A percentile compares a stretch with the other conserved stretches of the same genome.
Evolutionary conservation across 1,140 invertebrate species (phyloP).

Genomic region (Triops cancriformis): DNA sequence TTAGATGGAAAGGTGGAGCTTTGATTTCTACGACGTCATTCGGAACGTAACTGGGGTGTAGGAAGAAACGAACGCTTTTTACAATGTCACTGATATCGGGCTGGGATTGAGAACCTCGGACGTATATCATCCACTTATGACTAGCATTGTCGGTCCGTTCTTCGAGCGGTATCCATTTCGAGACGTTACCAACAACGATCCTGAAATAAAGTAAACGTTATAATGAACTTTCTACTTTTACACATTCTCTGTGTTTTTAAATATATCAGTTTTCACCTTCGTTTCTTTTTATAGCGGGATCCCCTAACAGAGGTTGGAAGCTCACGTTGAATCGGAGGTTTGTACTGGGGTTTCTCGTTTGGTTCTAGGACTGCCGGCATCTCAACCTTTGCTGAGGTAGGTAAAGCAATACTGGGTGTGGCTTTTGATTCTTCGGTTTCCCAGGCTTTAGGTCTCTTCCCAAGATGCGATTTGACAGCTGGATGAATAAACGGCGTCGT

Average conservation of each 20-base stretch:
- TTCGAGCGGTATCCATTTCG: slow-evolving; percentile 65
- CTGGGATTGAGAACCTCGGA: slow-evolving; percentile 54
- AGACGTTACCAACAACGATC: slow-evolving; percentile 71
- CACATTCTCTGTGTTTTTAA: slow-evolving; percentile 30
- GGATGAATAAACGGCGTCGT: slow-evolving; percentile 31
- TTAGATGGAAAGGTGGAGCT: slow-evolving; percentile 70
- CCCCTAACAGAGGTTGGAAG: slow-evolving; percentile 20
- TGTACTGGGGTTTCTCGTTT: slow-evolving; percentile 37
- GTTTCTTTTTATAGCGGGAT: slow-evolving; percentile 25
- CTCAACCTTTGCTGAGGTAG: background rate
- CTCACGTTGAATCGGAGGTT: slow-evolving; percentile 29
- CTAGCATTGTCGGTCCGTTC: slow-evolving; percentile 58
- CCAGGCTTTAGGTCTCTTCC: slow-evolving; percentile 18
- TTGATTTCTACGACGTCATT: slow-evolving; percentile 71
- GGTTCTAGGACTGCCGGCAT: slow-evolving; percentile 32
- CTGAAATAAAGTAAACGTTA: slow-evolving; percentile 35
- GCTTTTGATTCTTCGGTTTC: slow-evolving; percentile 15
- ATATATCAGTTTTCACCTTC: background rate
- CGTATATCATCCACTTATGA: slow-evolving; percentile 85
- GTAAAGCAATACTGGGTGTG: background rate
- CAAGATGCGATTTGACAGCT: slow-evolving; percentile 36
- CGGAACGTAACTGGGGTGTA: slow-evolving; percentile 80
- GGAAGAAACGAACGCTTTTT: slow-evolving; percentile 65
- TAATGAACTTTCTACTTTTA: too few species aligned
- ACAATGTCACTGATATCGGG: slow-evolving; percentile 55